Evolutionary conservation across 2,113 vertebrate genomes (phyloP).

Genomic region (Oplegnathus fasciatus): DNA sequence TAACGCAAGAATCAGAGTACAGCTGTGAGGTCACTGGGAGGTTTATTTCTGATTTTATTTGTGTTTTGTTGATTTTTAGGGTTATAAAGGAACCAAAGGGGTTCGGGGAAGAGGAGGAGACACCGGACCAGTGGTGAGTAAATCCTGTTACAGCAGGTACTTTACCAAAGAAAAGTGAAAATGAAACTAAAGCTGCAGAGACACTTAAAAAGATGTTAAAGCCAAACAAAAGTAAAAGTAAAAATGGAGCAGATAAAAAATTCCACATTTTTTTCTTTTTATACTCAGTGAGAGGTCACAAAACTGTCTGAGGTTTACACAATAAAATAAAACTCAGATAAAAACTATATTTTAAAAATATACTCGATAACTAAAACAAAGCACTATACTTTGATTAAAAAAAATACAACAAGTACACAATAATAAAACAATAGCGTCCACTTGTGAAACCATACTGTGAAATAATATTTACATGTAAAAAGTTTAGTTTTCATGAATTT

Average conservation of each 20-base stretch:
- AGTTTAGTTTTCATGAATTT: background rate
- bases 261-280: no score
- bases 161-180: background rate
- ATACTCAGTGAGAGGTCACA: no score
- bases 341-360: background rate
- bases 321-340: background rate
- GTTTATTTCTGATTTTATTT: background rate
- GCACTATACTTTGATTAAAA: background rate
- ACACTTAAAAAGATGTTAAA: background rate
- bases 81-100: slow-evolving; percentile 87
- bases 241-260: background rate
- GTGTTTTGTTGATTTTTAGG: slow-evolving; percentile 69
- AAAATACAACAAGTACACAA: background rate
- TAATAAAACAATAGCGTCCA: background rate
- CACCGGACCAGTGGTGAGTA: slow-evolving; percentile 81
- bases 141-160: background rate
- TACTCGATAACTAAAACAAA: background rate
- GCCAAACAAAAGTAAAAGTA: background rate
- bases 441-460: background rate
- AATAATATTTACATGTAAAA: background rate
- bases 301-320: background rate
- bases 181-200: background rate
- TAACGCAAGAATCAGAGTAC: background rate
- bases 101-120: slow-evolving; percentile 84
- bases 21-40: background rate